These are phyloP conservation scores for Pogona vitticeps DNA, from an alignment of 2,113 vertebrate species.

Conservation along the genomic window DNA sequence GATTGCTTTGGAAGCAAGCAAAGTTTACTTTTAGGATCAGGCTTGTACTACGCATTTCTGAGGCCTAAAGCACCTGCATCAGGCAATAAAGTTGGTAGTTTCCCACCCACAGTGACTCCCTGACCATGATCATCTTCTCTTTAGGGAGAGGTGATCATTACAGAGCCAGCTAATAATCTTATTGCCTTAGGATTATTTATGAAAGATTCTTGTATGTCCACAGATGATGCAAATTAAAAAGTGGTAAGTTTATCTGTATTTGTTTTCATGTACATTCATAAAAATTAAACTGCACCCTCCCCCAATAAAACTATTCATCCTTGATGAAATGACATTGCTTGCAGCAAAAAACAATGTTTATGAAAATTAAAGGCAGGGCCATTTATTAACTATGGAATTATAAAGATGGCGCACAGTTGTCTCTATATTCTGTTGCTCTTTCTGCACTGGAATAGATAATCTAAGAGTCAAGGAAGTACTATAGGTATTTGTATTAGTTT, in stretches of 20 bases:
- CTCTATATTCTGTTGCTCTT: constrained; percentile 5
- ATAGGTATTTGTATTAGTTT: constrained; percentile 26
- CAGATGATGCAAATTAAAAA: background rate
- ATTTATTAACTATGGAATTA: constrained; percentile 5
- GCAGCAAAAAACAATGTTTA: background rate
- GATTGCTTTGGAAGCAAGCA: no score
- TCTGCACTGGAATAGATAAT: constrained; percentile 11
- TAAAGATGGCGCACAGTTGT: constrained; percentile 7
- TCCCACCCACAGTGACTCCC: no score
- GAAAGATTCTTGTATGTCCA: background rate
- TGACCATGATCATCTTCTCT: no score
- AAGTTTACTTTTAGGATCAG: no score
- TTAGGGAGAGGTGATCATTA: no score
- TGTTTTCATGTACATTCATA: background rate
- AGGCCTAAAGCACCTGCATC: no score
- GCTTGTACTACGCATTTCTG: no score
- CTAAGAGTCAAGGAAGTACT: constrained; percentile 19
- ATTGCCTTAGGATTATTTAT: background rate
- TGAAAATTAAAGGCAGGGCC: background rate
- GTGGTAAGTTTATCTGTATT: background rate
- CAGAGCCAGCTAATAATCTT: background rate
- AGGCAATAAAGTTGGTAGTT: no score
- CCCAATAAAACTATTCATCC: background rate
- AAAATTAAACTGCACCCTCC: background rate
- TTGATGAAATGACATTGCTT: background rate